A percentile compares a stretch with the other conserved stretches of the same genome.
phyloP scores from a whole-genome alignment of 2,888 invertebrate genomes.

The Hemistola chrysoprasaria region DNA sequence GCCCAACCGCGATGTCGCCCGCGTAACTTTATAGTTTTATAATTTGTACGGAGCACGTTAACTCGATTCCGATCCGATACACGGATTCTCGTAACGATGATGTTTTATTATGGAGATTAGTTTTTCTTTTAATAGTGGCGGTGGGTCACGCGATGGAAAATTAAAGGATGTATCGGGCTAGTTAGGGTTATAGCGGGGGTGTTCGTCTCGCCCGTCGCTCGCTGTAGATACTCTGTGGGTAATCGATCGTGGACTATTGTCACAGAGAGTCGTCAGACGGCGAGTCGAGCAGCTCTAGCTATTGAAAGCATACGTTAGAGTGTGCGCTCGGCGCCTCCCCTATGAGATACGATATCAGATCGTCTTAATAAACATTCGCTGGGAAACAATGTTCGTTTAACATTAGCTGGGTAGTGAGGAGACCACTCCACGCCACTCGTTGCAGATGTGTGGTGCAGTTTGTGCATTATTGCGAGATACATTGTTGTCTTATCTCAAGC shows the following conservation, averaged over 20 bases:
- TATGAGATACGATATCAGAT: conserved; percentile 75
- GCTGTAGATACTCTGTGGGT: conserved; percentile 39
- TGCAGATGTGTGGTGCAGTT: conserved; percentile 47
- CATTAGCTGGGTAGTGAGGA: conserved; percentile 52
- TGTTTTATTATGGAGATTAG: conserved; percentile 78
- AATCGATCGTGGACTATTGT: conserved; percentile 74
- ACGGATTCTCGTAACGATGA: conserved; percentile 45
- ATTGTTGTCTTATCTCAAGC: conserved; percentile 50
- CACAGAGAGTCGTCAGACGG: conserved; percentile 33
- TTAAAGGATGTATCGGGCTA: conserved; percentile 61
- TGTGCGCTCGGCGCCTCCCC: conserved; percentile 58
- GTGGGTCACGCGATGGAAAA: conserved; percentile 66
- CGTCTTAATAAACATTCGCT: conserved; percentile 78
- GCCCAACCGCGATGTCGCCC: conserved; percentile 63
- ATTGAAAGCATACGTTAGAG: conserved; percentile 72
- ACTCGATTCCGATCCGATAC: conserved; percentile 75
- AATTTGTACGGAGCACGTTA: conserved; percentile 73
- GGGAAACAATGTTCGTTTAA: conserved; percentile 72
- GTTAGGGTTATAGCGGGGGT: conserved; percentile 52
- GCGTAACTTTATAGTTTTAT: conserved; percentile 74
- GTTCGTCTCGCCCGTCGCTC: conserved; percentile 18
- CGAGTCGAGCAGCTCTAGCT: conserved; percentile 36
- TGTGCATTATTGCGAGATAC: conserved; percentile 51
- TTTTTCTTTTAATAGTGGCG: conserved; percentile 74
- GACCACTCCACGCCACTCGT: conserved; percentile 40